These are phyloP conservation scores for Mus minutoides DNA, from an alignment of 2,797 vertebrate species.

Conservation along the genomic window DNA sequence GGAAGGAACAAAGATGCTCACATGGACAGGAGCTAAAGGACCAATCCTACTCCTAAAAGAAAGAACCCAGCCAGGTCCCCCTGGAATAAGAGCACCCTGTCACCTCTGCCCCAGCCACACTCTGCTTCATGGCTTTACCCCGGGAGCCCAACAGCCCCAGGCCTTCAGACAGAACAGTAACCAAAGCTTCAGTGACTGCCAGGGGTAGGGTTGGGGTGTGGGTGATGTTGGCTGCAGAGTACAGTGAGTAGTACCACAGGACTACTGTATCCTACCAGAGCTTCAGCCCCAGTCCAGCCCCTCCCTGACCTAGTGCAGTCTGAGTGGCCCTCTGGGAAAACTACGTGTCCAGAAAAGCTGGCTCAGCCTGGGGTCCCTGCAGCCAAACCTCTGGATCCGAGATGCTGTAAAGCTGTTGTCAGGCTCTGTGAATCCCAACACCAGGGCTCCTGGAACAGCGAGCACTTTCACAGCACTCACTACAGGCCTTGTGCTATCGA, in stretches of 20 bases:
- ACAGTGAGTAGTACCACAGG: neutral
- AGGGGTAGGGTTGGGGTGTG: neutral
- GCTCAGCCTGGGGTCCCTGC: neutral
- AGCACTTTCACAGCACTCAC: neutral
- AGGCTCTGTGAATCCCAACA: neutral
- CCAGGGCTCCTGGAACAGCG: neutral
- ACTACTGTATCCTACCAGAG: neutral
- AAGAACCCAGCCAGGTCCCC: neutral
- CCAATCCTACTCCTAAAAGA: neutral
- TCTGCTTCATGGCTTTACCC: constrained; percentile 6
- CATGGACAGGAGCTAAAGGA: constrained; percentile 32
- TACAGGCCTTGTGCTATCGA: neutral
- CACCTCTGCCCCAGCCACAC: constrained; percentile 43
- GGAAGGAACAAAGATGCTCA: neutral
- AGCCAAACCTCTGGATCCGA: constrained; percentile 30
- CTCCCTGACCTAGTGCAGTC: constrained; percentile 7
- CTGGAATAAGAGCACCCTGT: constrained; percentile 22
- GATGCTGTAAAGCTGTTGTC: neutral
- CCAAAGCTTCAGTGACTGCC: neutral
- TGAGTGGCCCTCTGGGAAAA: constrained; percentile 54
- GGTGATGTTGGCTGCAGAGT: neutral
- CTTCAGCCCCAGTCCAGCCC: neutral
- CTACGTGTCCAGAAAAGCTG: neutral
- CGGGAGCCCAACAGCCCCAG: neutral
- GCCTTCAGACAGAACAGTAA: constrained; percentile 41